Conservation (phyloP, 2,113 vertebrate genomes). For the Strix uralensis region DNA sequence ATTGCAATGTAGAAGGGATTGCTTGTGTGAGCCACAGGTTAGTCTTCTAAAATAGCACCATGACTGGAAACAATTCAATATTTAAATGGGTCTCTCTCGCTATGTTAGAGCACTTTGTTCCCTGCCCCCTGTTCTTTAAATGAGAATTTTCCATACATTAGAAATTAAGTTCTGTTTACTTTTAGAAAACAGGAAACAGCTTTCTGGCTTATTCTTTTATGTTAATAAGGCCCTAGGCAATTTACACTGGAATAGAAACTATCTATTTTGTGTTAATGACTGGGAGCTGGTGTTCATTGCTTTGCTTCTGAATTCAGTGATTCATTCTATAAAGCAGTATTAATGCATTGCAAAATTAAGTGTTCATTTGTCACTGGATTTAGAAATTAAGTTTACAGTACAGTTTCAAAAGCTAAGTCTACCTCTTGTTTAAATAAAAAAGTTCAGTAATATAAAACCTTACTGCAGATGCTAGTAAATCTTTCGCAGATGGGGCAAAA, state of each 20-base stretch:
- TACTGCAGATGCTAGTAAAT: background rate
- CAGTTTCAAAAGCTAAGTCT: background rate
- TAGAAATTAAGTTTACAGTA: background rate
- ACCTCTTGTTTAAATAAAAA: background rate
- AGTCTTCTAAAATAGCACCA: background rate
- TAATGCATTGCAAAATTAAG: background rate
- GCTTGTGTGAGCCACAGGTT: background rate
- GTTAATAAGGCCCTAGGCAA: background rate
- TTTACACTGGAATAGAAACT: background rate
- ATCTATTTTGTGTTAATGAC: background rate
- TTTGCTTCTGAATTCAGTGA: background rate
- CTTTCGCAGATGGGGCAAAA: background rate
- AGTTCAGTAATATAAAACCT: background rate
- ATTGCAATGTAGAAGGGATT: background rate
- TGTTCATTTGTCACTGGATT: background rate
- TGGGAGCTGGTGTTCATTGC: background rate
- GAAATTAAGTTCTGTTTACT: conserved; percentile 1
- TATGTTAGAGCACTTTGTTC: background rate
- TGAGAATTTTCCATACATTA: background rate
- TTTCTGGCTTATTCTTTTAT: background rate
- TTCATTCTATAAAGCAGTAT: background rate
- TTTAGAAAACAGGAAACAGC: conserved; percentile 20
- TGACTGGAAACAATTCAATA: background rate
- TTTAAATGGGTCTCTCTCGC: background rate
- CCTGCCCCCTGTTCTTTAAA: background rate